A percentile compares a stretch with the other conserved stretches of the same genome.
phyloP scores from a whole-genome alignment of 2,113 vertebrate genomes.

The Cynocephalus volans region DNA sequence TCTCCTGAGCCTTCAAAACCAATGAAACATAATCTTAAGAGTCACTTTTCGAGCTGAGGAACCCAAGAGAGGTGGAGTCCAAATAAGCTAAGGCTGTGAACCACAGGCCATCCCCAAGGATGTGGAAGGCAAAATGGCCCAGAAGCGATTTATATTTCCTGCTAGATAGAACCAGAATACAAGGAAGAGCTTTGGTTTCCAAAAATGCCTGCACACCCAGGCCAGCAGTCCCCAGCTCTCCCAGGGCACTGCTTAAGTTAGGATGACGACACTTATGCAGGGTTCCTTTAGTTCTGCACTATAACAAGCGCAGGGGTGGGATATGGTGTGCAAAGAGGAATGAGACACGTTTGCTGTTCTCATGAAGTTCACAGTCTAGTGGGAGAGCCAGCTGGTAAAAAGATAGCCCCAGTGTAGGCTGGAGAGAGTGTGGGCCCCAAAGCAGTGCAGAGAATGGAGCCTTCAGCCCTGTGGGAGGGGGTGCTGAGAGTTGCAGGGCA shows the following conservation, averaged over 20 bases:
- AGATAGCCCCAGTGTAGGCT: fast-evolving
- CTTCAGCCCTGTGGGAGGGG: background rate
- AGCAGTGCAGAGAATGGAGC: background rate
- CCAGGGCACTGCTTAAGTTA: background rate
- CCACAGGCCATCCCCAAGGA: background rate
- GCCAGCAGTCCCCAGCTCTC: fast-evolving
- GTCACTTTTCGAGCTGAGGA: background rate
- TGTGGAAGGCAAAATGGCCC: background rate
- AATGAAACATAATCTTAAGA: background rate
- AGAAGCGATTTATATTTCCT: background rate
- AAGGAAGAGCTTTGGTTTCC: background rate
- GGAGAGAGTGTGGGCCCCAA: no score
- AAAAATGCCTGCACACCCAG: background rate
- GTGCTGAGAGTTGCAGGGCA: background rate
- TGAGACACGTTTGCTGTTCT: background rate
- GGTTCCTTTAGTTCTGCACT: background rate
- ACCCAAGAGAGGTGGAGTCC: background rate
- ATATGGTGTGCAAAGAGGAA: no score
- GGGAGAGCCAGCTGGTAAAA: background rate
- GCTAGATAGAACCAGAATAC: background rate
- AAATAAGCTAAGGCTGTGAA: background rate
- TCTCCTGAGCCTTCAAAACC: background rate
- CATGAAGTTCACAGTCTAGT: background rate
- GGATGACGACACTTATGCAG: fast-evolving
- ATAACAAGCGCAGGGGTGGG: background rate